Base-by-base conservation (phyloP, 2,113 vertebrate genomes). In the Zeus faber region DNA sequence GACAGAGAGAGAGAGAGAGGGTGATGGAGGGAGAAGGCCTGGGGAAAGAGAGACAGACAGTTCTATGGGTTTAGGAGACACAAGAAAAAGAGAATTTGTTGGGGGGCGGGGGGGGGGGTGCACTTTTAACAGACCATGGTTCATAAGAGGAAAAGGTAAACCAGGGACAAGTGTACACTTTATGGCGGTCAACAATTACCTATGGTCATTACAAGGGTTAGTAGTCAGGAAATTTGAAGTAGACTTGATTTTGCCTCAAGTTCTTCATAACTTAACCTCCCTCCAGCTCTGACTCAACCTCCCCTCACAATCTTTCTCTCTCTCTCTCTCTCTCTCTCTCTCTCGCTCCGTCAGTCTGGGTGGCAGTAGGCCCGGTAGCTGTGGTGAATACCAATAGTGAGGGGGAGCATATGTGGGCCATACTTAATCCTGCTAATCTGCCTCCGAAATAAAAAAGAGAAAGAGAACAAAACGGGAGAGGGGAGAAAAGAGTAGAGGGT, bases 371-470 rank as follows among this genome's bases (percentile, higher is more conserved):
- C 85, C 71, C 61, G 80, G 87, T 88, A 5, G 89, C 86, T 79
- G 91, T 87, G 85, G 82, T 93, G 92, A 95, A 97, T 93, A 93
- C 91, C 91, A 92, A 92, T 92, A 90, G 90, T 93, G 89, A 93
- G 87, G 86, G 91, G 83, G 90, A 95, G 93, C 95, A 97, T 98
- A 97, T 97, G 95, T 92, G 94, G 93, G 90, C 91, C 92, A 91
- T 91, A 91, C 90, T 89, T 98, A 97, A 97, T 97, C 96, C 94
- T 91, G 88, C 92, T 97, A 97, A 98, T 98, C 94, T 97, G 81
- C 84, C 91, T 93, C 91, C 91, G 92, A 87, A 86, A 89, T 81
- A 73, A 80, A 86, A 70, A 84, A 83, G 63, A 78, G 82, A 76
- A 76, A 78, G 74, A 75, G 66, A 54, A 51, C 35, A 45, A 52